Conservation (phyloP, 2,113 vertebrate species). For the Sorex araneus region DNA sequence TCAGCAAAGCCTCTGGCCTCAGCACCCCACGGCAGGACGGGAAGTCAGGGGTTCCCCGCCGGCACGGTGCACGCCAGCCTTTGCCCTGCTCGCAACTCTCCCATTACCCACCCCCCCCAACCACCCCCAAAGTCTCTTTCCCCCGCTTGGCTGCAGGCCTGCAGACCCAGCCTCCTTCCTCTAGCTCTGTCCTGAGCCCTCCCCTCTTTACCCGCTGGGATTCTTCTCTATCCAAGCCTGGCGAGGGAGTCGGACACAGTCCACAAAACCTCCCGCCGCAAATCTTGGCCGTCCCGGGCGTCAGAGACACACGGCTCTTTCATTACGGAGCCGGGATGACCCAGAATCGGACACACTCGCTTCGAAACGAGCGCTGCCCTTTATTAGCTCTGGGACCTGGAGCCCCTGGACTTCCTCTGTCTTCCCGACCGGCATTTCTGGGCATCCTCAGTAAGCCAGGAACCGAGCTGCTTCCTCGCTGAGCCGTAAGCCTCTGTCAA, state of each 20-base stretch:
- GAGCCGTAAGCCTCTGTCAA: constrained; percentile 58
- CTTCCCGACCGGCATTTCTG: constrained; percentile 49
- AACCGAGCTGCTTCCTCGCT: constrained; percentile 40
- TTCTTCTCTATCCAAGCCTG: neutral
- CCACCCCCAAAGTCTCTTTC: neutral
- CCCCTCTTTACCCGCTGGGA: neutral
- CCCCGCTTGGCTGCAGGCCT: neutral
- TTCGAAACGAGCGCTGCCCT: neutral
- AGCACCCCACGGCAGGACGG: neutral
- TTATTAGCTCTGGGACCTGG: neutral
- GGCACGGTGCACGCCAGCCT: fast-evolving
- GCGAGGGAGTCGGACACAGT: neutral
- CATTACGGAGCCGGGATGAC: neutral
- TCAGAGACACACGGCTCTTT: neutral
- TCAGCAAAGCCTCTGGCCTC: neutral
- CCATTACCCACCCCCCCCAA: fast-evolving
- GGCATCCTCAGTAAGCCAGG: constrained; percentile 34
- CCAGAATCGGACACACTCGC: neutral
- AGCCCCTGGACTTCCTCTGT: neutral
- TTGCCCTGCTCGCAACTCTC: neutral
- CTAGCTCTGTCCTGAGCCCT: neutral
- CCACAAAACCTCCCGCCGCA: neutral
- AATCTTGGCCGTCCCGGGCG: neutral
- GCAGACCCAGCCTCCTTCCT: neutral
- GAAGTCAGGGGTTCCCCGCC: neutral